Conservation (phyloP, 2,113 vertebrate genomes). For the Mus spicilegus region DNA sequence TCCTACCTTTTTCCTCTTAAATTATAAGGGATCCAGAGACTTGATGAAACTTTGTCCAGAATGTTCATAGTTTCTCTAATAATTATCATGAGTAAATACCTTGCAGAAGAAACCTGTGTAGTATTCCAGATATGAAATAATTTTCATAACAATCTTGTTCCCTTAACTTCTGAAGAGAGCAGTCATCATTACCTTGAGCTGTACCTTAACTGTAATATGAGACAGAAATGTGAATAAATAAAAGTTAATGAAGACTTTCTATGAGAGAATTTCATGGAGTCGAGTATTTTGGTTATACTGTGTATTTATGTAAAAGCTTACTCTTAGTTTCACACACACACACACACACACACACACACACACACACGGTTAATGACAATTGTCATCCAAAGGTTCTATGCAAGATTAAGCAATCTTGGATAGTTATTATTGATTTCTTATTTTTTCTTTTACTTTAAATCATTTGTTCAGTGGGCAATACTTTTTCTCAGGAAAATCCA, state of each 20-base stretch:
- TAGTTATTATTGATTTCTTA: not conserved
- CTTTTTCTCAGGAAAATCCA: not conserved
- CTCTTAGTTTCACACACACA: not conserved
- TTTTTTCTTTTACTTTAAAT: slow-evolving; percentile 15
- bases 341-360: not conserved
- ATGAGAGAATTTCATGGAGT: not conserved
- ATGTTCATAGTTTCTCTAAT: not conserved
- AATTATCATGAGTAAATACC: not conserved
- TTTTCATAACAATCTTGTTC: not conserved
- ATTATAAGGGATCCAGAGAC: not conserved
- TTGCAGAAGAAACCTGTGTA: not conserved
- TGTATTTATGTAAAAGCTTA: not conserved
- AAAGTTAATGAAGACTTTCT: not conserved
- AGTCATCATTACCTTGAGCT: not conserved
- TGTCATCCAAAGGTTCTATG: not conserved
- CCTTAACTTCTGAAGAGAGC: not conserved
- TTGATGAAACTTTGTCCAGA: not conserved
- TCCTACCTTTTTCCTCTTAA: not conserved
- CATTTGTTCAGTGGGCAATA: not conserved
- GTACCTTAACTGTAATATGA: not conserved
- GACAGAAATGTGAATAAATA: not conserved
- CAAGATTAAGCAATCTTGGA: not conserved
- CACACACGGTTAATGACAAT: not conserved
- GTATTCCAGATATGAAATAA: not conserved
- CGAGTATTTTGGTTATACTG: not conserved